phyloP scores from a whole-genome alignment of 2,888 invertebrate genomes.

The Crossocerus cetratus region DNA sequence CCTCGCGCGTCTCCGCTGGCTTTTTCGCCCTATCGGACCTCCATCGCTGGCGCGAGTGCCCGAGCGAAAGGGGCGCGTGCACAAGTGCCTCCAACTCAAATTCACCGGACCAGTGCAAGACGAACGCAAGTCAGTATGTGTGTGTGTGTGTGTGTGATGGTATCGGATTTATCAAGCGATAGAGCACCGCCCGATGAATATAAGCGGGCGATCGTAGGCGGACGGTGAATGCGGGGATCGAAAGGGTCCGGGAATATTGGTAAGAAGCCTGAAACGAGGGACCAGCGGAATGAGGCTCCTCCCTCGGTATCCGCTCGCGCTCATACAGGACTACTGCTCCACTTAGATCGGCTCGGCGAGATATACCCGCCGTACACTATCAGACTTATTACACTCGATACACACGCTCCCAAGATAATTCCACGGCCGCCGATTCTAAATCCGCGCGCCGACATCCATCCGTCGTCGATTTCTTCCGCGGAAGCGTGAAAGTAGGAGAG shows the following conservation, averaged over 20 bases:
- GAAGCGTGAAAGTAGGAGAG: no score
- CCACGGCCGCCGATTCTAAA: background rate
- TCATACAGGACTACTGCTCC: background rate
- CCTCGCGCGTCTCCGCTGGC: background rate
- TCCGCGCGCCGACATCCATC: no score
- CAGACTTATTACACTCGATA: background rate
- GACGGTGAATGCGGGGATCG: constrained; percentile 1
- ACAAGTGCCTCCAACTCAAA: background rate
- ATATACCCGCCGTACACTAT: background rate
- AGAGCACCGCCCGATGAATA: constrained; percentile 2
- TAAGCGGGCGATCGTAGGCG: background rate
- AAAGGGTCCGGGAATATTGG: background rate
- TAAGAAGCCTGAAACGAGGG: background rate
- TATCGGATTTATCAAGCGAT: constrained; percentile 38
- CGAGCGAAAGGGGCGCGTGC: no score
- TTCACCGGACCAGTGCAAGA: constrained; percentile 9
- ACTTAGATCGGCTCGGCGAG: background rate
- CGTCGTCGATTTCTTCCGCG: no score
- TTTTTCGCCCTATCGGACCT: background rate
- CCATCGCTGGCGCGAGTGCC: background rate
- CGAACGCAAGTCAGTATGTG: background rate
- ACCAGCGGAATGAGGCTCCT: no score
- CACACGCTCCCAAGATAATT: background rate
- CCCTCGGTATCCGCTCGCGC: background rate
- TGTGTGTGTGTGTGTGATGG: background rate